Evolutionary conservation across 2,113 vertebrate genomes (phyloP).

Genomic region (Lagopus muta): DNA sequence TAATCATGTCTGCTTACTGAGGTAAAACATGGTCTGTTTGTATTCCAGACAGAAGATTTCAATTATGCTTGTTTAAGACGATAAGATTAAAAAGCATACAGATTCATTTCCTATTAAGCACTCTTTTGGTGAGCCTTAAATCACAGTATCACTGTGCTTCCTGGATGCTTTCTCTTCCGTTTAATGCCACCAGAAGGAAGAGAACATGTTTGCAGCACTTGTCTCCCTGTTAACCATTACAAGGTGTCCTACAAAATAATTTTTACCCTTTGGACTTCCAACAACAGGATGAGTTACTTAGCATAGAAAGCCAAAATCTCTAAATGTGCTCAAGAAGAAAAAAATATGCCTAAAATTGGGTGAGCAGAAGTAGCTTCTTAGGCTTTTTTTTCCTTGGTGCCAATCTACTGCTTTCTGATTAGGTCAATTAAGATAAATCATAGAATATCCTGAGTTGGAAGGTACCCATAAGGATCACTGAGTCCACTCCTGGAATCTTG

Average conservation of each 20-base stretch:
- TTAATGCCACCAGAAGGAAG: not conserved
- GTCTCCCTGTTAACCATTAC: not conserved
- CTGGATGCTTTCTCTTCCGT: not conserved
- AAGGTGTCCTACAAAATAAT: not conserved
- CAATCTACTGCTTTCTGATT: not conserved
- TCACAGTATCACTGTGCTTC: not conserved
- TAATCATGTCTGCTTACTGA: conserved; percentile 42
- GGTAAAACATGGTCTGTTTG: conserved; percentile 49
- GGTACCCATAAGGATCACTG: no score
- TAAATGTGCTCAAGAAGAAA: not conserved
- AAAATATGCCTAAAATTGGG: not conserved
- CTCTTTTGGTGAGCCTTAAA: not conserved
- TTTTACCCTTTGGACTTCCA: not conserved
- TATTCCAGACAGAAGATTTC: conserved; percentile 67
- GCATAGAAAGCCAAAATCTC: not conserved
- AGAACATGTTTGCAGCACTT: not conserved
- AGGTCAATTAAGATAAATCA: not conserved
- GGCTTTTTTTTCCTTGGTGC: not conserved
- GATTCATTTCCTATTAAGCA: conserved; percentile 26
- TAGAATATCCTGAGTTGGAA: no score
- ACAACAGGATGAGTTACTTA: not conserved
- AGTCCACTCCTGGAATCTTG: no score
- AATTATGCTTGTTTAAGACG: conserved; percentile 56
- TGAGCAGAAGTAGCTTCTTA: not conserved
- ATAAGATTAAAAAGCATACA: conserved; percentile 49